phyloP scores from a whole-genome alignment of 2,797 vertebrate species.

The Mareca penelope region DNA sequence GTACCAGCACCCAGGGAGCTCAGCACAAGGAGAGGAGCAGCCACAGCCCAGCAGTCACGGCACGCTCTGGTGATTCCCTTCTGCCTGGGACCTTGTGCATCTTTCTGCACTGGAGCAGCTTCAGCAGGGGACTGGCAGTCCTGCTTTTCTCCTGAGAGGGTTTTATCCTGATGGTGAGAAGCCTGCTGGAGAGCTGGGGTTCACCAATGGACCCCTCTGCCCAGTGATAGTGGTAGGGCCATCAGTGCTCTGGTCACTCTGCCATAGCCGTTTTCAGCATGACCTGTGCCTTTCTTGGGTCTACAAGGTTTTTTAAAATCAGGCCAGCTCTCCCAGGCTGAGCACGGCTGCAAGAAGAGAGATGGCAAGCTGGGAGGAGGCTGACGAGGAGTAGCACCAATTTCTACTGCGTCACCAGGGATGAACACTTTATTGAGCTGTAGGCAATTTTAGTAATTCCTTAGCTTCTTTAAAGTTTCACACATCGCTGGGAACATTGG shows the following conservation, averaged over 20 bases:
- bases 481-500: background rate
- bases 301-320: background rate
- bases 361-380: background rate
- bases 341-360: background rate
- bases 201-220: accelerated
- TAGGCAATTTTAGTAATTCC: background rate
- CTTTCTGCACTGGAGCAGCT: background rate
- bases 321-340: background rate
- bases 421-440: background rate
- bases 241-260: background rate
- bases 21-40: background rate
- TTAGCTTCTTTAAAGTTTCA: background rate
- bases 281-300: background rate
- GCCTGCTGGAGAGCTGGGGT: background rate
- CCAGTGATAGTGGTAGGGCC: background rate
- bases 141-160: background rate
- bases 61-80: accelerated
- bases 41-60: background rate
- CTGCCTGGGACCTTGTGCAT: background rate
- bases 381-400: accelerated
- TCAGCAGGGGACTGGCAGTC: accelerated
- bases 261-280: background rate
- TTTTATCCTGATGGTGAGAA: background rate
- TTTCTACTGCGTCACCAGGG: background rate
- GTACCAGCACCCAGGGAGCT: background rate